These are phyloP conservation scores for Caretta caretta DNA, from an alignment of 2,113 vertebrate species.

Conservation along the genomic window DNA sequence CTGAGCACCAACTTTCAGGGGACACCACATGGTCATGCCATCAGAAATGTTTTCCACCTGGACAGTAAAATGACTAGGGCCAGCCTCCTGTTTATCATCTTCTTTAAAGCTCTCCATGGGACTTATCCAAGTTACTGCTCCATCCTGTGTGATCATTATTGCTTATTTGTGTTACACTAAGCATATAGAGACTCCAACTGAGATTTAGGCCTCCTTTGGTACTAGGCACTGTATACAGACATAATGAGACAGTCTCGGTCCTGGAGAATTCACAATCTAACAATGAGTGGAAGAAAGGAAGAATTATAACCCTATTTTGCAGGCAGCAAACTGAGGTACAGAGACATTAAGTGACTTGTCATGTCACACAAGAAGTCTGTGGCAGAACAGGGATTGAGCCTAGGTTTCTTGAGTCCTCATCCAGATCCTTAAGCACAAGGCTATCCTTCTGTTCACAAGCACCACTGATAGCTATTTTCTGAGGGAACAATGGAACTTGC, in stretches of 20 bases:
- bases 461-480: background rate
- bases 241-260: background rate
- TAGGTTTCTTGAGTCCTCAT: background rate
- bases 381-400: background rate
- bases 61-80: background rate
- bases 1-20: background rate
- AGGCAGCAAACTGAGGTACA: background rate
- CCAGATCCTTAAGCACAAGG: background rate
- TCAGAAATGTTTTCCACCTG: background rate
- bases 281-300: background rate
- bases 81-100: background rate
- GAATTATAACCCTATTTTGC: background rate
- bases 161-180: background rate
- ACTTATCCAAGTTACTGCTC: background rate
- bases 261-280: background rate
- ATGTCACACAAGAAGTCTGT: background rate
- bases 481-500: background rate
- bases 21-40: background rate
- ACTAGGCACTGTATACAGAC: background rate
- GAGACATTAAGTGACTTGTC: background rate
- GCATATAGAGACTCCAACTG: background rate
- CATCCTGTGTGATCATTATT: background rate
- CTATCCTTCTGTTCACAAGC: background rate
- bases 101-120: background rate
- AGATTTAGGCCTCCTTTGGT: background rate